Base-by-base conservation (phyloP, 1,140 invertebrate species). In the Achatina immaculata region DNA sequence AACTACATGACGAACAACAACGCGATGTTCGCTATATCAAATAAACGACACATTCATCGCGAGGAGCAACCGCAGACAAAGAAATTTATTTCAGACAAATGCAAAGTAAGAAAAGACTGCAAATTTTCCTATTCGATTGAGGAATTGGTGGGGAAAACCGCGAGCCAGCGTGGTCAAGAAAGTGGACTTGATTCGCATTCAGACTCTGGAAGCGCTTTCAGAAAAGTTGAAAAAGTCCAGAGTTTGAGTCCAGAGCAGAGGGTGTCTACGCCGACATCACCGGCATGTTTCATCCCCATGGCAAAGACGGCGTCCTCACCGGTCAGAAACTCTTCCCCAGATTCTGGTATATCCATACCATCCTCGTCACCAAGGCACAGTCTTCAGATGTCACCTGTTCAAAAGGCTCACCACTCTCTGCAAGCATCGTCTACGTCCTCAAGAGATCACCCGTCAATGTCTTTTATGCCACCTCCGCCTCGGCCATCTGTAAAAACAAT, bases 221-320 rank as follows among this genome's bases (percentile, higher is more conserved):
- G 86, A 78, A 90, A 90, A 84, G 87, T 90, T 40, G 87, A 88
- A 81, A 86, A 85, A 77, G 81, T 74, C 11, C 42, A 16, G 31
- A 38, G 19, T 24, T 36, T 31, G 1, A 51, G 11, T 7, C 16
- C 73, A 38, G 45, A 51, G 24, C 6, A 36, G 3, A 1, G 2
- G 40, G 21, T 34, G n/a, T 65, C 74, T 31, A 19, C 74, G 11
- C 3, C 36, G 21, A 45, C 71, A 34, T 62, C 69, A 2, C 43
- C 58, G 43, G 66, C 58, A 45, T n/a, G 34, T 38, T 68, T 81
- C 31, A 7, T 65, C 14, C 38, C 78, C 1, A n/a, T 40, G 21
- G 24, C 81, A 42, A 58, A 77, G 38, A 79, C 43, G 51, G 66
- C 74, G 40, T 74, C 38, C 6, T n/a, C 36, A 38, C 40, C 43